Conservation (phyloP, 2,888 invertebrate species). For the Dynastes maya region DNA sequence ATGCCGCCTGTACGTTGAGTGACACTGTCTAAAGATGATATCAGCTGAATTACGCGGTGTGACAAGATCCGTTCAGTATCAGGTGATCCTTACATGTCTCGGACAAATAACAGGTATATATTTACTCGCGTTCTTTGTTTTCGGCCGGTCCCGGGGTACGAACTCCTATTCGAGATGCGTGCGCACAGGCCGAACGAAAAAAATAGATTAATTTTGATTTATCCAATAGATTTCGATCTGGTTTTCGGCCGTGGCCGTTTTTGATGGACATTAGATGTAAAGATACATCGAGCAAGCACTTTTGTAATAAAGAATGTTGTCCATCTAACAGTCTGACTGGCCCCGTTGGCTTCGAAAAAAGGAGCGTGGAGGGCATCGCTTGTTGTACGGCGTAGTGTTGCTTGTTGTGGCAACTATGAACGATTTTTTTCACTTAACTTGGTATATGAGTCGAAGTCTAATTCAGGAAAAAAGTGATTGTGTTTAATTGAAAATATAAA, state of each 20-base stretch:
- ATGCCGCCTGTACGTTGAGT: slow-evolving; percentile 53
- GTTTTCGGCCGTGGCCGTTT: slow-evolving; percentile 30
- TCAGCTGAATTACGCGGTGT: slow-evolving; percentile 59
- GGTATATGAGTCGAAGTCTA: no score
- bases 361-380: background rate
- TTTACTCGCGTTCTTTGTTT: slow-evolving; percentile 50
- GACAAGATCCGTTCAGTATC: slow-evolving; percentile 61
- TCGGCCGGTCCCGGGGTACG: slow-evolving; percentile 46
- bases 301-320: slow-evolving; percentile 47
- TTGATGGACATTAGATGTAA: slow-evolving; percentile 46
- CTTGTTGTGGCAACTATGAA: no score
- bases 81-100: slow-evolving; percentile 60
- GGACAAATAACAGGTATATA: slow-evolving; percentile 58
- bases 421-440: no score
- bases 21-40: slow-evolving; percentile 60
- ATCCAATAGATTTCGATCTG: slow-evolving; percentile 41
- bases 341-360: slow-evolving; percentile 2
- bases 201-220: slow-evolving; percentile 45
- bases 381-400: no score
- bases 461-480: no score
- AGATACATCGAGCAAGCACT: slow-evolving; percentile 42
- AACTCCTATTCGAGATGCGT: slow-evolving; percentile 17
- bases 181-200: slow-evolving; percentile 7
- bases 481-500: no score
- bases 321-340: slow-evolving; percentile 21